These are phyloP conservation scores for Nephrotoma flavescens DNA, from an alignment of 2,888 invertebrate genomes.

Conservation along the genomic window DNA sequence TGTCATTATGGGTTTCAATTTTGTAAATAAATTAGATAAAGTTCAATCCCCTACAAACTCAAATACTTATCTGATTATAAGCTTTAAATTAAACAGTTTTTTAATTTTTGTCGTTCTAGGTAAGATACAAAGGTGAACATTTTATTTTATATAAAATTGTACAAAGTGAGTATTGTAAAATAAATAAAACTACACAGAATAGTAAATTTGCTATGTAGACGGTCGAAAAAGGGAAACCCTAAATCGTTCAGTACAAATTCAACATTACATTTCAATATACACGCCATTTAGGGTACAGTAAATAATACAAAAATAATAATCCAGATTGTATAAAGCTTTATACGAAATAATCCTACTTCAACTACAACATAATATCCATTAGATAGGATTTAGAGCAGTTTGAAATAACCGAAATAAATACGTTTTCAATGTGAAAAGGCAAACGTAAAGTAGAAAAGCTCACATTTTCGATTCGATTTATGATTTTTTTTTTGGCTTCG, in stretches of 20 bases:
- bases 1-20: too few species aligned
- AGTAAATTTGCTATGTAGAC: background rate
- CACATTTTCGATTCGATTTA: background rate
- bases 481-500: background rate
- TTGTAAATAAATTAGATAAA: too few species aligned
- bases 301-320: background rate
- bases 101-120: too few species aligned
- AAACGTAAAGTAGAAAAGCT: background rate
- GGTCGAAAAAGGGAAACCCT: background rate
- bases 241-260: too few species aligned
- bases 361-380: background rate
- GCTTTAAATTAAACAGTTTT: too few species aligned
- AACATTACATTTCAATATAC: too few species aligned
- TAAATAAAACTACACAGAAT: background rate
- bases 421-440: background rate
- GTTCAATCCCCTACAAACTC: too few species aligned
- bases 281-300: background rate
- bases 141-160: too few species aligned
- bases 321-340: background rate
- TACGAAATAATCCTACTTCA: background rate
- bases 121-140: too few species aligned
- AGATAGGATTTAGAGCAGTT: background rate
- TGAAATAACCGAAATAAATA: background rate
- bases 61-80: too few species aligned
- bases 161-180: too few species aligned